Evolutionary conservation across 1,140 invertebrate genomes (phyloP).

Genomic region (Penaeus indicus): DNA sequence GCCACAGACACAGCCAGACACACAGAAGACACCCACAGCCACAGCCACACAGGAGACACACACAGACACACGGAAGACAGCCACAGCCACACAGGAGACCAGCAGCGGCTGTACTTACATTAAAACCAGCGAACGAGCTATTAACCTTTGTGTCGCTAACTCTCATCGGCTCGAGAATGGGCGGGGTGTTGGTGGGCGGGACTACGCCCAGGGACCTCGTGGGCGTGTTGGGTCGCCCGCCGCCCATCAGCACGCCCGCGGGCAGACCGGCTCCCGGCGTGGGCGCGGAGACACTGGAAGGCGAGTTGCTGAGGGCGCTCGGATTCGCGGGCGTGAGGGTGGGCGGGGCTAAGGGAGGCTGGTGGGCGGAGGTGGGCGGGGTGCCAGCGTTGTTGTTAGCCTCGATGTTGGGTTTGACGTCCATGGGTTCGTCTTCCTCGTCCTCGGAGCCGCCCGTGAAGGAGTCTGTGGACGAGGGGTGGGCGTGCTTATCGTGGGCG

Average conservation of each 20-base stretch:
- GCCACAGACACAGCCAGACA: not conserved
- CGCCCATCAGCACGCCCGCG: slow-evolving; percentile 49
- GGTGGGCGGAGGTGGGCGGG: slow-evolving; percentile 19
- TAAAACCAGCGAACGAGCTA: slow-evolving; percentile 44
- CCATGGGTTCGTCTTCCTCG: slow-evolving; percentile 53
- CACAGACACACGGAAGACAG: not conserved
- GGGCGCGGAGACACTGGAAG: slow-evolving; percentile 27
- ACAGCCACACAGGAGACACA: not conserved
- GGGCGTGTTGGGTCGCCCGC: slow-evolving; percentile 40
- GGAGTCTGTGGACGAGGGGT: slow-evolving; percentile 40
- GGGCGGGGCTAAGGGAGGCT: slow-evolving; percentile 35
- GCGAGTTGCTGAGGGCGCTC: slow-evolving; percentile 23
- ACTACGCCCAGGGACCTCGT: slow-evolving; percentile 48
- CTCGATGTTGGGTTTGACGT: slow-evolving; percentile 50
- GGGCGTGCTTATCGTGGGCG: not conserved
- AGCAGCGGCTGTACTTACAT: slow-evolving; percentile 19
- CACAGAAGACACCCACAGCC: not conserved
- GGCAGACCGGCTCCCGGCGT: slow-evolving; percentile 31
- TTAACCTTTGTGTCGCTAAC: slow-evolving; percentile 49
- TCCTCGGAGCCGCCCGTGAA: slow-evolving; percentile 55
- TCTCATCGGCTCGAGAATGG: slow-evolving; percentile 50
- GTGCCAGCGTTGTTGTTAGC: slow-evolving; percentile 54
- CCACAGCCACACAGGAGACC: not conserved
- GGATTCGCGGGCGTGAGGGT: slow-evolving; percentile 40
- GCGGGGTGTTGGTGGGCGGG: slow-evolving; percentile 57